A percentile compares a stretch with the other conserved stretches of the same genome.
phyloP scores from a whole-genome alignment of 2,888 invertebrate species.

The Lithophane leautieri region DNA sequence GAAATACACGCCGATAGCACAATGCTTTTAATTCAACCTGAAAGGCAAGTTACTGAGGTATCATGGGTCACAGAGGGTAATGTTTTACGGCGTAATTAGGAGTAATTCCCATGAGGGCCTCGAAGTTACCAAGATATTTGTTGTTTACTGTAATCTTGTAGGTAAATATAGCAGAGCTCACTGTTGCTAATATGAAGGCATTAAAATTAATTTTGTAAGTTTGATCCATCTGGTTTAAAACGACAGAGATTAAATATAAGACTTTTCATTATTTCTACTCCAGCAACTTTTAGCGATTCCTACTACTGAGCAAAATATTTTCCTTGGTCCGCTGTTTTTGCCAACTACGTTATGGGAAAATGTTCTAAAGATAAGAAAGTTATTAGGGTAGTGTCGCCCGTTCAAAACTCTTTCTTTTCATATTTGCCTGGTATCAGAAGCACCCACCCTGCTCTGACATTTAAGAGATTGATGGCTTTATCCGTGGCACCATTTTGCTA shows the following conservation, averaged over 20 bases:
- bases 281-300: constrained; percentile 26
- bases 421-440: constrained; percentile 52
- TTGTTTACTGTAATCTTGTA: not conserved
- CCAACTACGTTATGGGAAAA: constrained; percentile 33
- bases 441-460: constrained; percentile 38
- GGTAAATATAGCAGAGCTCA: not conserved
- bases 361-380: constrained; percentile 57
- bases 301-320: constrained; percentile 31
- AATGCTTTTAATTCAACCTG: constrained; percentile 50
- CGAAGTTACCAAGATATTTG: constrained; percentile 2
- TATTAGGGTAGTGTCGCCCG: constrained; percentile 45
- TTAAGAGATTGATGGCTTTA: constrained; percentile 58
- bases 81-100: constrained; percentile 22
- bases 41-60: constrained; percentile 17
- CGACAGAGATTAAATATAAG: not conserved
- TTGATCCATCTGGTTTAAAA: not conserved
- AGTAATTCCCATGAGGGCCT: constrained; percentile 25
- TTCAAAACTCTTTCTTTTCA: constrained; percentile 50
- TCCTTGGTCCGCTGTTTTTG: constrained; percentile 14
- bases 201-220: too few species aligned
- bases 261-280: constrained; percentile 10
- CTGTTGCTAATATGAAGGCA: not conserved
- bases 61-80: constrained; percentile 12
- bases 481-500: constrained; percentile 36
- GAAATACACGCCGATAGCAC: constrained; percentile 41